Percentiles rank a stretch among this genome's conserved stretches.
Evolutionary conservation across 2,888 invertebrate genomes (phyloP).

Genomic region (Sipunculus nudus): DNA sequence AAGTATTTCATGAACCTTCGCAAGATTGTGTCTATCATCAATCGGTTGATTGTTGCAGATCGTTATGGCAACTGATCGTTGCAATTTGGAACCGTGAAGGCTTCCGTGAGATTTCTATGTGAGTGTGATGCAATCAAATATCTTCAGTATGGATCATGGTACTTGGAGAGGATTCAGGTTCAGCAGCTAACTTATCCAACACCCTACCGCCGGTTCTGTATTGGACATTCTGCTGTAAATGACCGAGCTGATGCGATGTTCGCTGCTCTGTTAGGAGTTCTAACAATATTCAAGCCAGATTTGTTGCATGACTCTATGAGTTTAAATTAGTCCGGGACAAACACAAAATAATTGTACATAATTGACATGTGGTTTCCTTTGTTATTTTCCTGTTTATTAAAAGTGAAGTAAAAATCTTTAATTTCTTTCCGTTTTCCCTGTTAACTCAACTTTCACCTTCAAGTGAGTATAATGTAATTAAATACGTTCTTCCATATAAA

Average conservation of each 20-base stretch:
- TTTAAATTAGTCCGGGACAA: no score
- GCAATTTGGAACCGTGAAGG: background rate
- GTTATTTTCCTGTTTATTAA: no score
- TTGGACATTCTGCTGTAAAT: background rate
- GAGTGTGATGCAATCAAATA: background rate
- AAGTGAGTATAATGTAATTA: no score
- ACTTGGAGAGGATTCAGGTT: background rate
- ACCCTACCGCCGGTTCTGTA: background rate
- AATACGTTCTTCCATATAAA: no score
- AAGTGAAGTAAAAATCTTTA: no score
- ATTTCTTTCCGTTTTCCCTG: no score
- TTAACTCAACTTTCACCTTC: no score
- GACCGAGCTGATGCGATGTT: background rate
- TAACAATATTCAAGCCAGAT: no score
- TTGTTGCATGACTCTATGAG: no score
- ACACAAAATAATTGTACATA: no score
- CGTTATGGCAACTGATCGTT: background rate
- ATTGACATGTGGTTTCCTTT: no score
- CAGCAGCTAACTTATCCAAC: background rate
- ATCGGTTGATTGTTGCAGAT: background rate
- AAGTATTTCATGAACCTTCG: background rate
- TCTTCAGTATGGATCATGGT: background rate
- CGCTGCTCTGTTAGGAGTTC: background rate
- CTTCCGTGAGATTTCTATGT: background rate
- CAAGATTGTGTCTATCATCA: background rate